Percentiles rank a stretch among this genome's conserved stretches.
Conservation (phyloP, 2,797 vertebrate genomes). For the Ispidina picta region DNA sequence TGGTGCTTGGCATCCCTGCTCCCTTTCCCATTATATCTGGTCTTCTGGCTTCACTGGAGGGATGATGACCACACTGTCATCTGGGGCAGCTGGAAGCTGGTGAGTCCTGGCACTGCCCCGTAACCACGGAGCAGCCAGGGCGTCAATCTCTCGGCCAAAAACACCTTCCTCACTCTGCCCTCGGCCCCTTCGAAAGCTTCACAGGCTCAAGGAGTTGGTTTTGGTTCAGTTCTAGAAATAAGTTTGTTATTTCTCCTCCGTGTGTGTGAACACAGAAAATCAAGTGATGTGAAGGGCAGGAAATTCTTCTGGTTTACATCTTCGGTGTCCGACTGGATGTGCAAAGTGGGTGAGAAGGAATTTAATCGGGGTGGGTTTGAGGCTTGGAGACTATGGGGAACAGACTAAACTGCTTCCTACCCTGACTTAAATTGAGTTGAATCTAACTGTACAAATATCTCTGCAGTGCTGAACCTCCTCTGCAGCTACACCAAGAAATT, state of each 20-base stretch:
- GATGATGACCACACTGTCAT: not conserved
- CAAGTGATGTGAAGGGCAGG: not conserved
- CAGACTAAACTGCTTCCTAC: constrained; percentile 18
- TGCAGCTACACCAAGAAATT: not conserved
- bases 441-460: not conserved
- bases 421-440: not conserved
- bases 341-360: constrained; percentile 52
- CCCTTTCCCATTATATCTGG: not conserved
- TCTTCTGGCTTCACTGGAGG: not conserved
- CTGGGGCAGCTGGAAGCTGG: not conserved
- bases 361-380: constrained; percentile 29
- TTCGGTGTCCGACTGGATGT: not conserved
- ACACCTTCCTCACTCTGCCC: not conserved
- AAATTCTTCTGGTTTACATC: constrained; percentile 47
- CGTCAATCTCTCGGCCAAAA: not conserved
- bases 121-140: not conserved
- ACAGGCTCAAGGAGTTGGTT: not conserved
- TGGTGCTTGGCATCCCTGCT: not conserved
- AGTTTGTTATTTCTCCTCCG: not conserved
- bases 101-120: fast-evolving
- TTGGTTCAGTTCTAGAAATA: not conserved
- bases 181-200: not conserved
- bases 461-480: not conserved
- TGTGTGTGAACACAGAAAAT: not conserved
- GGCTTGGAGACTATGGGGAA: constrained; percentile 35